phyloP scores from a whole-genome alignment of 2,888 invertebrate species.

The Ormyrus nitidulus region DNA sequence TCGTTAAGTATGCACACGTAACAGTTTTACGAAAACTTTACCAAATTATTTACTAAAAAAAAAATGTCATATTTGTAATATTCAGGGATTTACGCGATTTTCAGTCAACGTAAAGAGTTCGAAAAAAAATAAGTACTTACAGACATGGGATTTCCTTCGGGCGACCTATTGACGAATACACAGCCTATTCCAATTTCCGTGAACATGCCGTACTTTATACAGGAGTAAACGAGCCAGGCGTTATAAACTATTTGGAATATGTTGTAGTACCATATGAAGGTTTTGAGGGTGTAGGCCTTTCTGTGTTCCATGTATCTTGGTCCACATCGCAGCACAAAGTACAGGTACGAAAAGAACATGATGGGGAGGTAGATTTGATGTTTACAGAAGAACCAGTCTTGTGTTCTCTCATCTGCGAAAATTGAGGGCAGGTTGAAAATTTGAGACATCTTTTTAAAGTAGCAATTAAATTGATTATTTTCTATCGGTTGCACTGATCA shows the following conservation, averaged over 20 bases:
- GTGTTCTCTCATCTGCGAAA: constrained; percentile 78
- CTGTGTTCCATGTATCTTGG: constrained; percentile 84
- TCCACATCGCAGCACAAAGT: constrained; percentile 79
- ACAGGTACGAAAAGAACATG: constrained; percentile 78
- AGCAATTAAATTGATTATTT: too few relatives aligned
- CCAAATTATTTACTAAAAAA: too few relatives aligned
- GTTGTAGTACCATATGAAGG: constrained; percentile 85
- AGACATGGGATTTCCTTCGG: constrained; percentile 73
- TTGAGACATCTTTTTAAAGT: too few relatives aligned
- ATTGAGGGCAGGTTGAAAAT: too few relatives aligned
- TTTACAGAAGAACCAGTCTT: constrained; percentile 80
- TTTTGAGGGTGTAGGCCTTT: constrained; percentile 81
- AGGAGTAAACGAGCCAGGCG: constrained; percentile 56
- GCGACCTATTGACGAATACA: constrained; percentile 82
- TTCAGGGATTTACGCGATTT: too few relatives aligned
- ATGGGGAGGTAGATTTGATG: constrained; percentile 78
- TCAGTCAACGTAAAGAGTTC: too few relatives aligned
- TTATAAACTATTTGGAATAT: constrained; percentile 80
- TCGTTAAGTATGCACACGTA: too few relatives aligned
- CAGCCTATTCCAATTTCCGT: constrained; percentile 80
- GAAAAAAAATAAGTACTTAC: constrained; percentile 45
- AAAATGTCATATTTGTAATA: too few relatives aligned
- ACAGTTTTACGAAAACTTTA: too few relatives aligned
- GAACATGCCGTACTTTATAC: constrained; percentile 80
- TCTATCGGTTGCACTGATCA: too few relatives aligned